These are phyloP conservation scores for Trichopoda pennipes DNA, from an alignment of 2,888 invertebrate species.

Conservation along the genomic window DNA sequence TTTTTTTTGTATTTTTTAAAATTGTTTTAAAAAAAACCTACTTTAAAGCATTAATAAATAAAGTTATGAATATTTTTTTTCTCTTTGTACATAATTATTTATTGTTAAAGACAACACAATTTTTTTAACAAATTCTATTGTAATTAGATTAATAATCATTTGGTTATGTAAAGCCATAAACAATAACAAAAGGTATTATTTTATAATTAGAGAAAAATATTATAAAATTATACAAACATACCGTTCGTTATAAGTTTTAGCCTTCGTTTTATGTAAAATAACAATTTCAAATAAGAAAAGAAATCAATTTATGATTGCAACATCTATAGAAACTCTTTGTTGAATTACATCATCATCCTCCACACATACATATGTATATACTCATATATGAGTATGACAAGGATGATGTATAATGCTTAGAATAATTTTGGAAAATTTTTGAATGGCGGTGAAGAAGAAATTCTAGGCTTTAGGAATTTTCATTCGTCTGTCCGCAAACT, in stretches of 20 bases:
- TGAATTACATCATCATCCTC: not conserved
- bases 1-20: no score
- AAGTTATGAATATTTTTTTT: conserved; percentile 19
- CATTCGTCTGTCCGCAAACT: no score
- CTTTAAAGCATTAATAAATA: not conserved
- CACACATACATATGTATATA: no score
- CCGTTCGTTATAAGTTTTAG: not conserved
- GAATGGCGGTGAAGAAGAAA: no score
- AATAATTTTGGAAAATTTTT: no score
- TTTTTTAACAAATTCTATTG: conserved; percentile 27
- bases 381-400: no score
- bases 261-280: conserved; percentile 17
- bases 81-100: conserved; percentile 24
- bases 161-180: conserved; percentile 37
- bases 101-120: conserved; percentile 16
- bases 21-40: conserved; percentile 1
- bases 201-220: not conserved
- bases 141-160: not conserved
- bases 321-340: not conserved
- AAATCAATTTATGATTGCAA: not conserved
- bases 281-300: no score
- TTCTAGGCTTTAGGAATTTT: no score
- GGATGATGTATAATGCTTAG: no score
- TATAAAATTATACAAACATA: not conserved
- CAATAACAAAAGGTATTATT: not conserved